Evolutionary conservation across 2,797 vertebrate genomes (phyloP).

Genomic region (Pseudochromis fuscus): DNA sequence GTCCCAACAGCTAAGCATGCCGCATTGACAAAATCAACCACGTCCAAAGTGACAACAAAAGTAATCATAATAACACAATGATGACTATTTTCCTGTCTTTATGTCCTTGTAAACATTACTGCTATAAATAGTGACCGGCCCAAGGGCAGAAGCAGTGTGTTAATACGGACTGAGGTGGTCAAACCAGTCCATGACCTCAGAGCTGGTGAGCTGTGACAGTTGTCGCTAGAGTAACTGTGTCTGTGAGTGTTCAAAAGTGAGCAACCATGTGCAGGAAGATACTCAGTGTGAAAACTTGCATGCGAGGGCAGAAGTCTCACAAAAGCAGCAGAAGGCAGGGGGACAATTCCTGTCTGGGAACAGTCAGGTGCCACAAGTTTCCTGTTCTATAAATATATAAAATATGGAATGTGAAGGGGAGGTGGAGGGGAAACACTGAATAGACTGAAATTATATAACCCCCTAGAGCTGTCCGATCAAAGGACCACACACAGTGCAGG

Average conservation of each 20-base stretch:
- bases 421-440: constrained; percentile 42
- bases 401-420: constrained; percentile 72
- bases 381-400: constrained; percentile 79
- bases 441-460: constrained; percentile 72
- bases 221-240: constrained; percentile 47
- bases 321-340: constrained; percentile 51
- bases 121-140: constrained; percentile 79
- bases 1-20: constrained; percentile 19
- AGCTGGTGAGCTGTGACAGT: constrained; percentile 60
- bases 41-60: constrained; percentile 41
- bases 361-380: constrained; percentile 77
- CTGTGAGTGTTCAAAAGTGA: constrained; percentile 19
- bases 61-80: constrained; percentile 25
- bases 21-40: constrained; percentile 33
- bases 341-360: constrained; percentile 68
- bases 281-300: constrained; percentile 38
- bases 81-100: constrained; percentile 46
- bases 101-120: constrained; percentile 70
- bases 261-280: constrained; percentile 29
- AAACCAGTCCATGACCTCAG: constrained; percentile 75
- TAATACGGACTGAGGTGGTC: constrained; percentile 72
- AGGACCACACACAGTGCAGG: constrained; percentile 48
- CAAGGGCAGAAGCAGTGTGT: constrained; percentile 70
- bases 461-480: constrained; percentile 56
- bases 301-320: constrained; percentile 47